phyloP scores from a whole-genome alignment of 92 coral and sea anemone genomes.

The Micromussa lordhowensis region DNA sequence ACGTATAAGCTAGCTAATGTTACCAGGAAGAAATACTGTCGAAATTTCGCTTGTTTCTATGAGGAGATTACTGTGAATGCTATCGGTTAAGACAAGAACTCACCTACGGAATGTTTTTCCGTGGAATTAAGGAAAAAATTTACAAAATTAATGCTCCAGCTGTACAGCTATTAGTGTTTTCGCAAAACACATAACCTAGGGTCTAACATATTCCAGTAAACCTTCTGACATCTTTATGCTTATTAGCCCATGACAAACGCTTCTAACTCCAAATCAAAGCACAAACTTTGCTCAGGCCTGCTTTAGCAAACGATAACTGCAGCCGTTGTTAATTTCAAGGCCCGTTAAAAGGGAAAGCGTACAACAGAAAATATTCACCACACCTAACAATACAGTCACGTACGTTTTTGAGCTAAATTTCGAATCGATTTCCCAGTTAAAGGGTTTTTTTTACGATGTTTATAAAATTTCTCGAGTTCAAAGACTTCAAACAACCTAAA shows the following conservation, averaged over 20 bases:
- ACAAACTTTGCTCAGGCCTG: no score
- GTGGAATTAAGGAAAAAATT: background rate
- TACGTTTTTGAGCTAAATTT: conserved; percentile 16
- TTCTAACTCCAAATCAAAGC: background rate
- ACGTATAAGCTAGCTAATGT: background rate
- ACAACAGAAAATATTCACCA: conserved; percentile 8
- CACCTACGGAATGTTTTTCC: background rate
- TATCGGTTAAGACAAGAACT: background rate
- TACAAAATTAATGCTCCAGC: background rate
- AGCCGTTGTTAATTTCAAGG: background rate
- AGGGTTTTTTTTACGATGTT: background rate
- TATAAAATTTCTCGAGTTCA: conserved; percentile 2
- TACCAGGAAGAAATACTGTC: background rate
- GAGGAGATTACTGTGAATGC: background rate
- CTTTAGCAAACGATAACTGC: no score
- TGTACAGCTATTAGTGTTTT: background rate
- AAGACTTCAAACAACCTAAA: background rate
- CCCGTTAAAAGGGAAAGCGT: background rate
- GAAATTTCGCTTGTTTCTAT: background rate
- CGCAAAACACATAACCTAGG: background rate
- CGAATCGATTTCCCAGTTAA: conserved; percentile 1
- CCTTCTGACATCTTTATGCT: background rate
- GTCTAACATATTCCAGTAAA: background rate
- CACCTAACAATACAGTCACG: conserved; percentile 50
- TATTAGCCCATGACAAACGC: background rate